Evolutionary conservation across 1,140 invertebrate species (phyloP).

Genomic region (Limonius californicus): DNA sequence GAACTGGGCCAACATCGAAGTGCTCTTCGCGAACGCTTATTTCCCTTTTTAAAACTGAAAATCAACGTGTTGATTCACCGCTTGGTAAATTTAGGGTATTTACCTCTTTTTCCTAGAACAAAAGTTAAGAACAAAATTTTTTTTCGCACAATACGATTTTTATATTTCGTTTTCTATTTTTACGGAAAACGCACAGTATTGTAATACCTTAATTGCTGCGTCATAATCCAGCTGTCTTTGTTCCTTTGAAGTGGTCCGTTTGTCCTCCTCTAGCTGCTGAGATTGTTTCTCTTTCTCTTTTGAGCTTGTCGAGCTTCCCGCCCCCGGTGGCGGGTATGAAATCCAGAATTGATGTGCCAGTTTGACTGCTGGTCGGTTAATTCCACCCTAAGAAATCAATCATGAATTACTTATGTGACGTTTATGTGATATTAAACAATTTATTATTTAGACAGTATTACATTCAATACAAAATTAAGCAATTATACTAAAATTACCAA

Average conservation of each 20-base stretch:
- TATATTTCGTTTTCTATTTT: background rate
- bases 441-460: too few species aligned
- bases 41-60: too few species aligned
- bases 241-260: slow-evolving; percentile 35
- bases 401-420: too few species aligned
- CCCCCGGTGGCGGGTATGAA: slow-evolving; percentile 62
- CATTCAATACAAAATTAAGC: too few species aligned
- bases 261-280: slow-evolving; percentile 41
- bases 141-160: too few species aligned
- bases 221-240: slow-evolving; percentile 45
- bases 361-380: slow-evolving; percentile 26
- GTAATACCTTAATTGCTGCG: slow-evolving; percentile 41
- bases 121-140: too few species aligned
- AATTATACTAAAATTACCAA: too few species aligned
- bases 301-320: slow-evolving; percentile 49
- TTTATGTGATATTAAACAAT: too few species aligned
- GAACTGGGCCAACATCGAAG: background rate
- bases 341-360: slow-evolving; percentile 70
- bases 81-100: too few species aligned
- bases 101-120: too few species aligned
- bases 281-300: slow-evolving; percentile 42
- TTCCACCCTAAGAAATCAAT: background rate
- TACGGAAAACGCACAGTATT: background rate
- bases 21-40: too few species aligned
- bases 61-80: too few species aligned